These are phyloP conservation scores for Eulemur rubriventer DNA, from an alignment of 2,797 vertebrate species.

Conservation along the genomic window DNA sequence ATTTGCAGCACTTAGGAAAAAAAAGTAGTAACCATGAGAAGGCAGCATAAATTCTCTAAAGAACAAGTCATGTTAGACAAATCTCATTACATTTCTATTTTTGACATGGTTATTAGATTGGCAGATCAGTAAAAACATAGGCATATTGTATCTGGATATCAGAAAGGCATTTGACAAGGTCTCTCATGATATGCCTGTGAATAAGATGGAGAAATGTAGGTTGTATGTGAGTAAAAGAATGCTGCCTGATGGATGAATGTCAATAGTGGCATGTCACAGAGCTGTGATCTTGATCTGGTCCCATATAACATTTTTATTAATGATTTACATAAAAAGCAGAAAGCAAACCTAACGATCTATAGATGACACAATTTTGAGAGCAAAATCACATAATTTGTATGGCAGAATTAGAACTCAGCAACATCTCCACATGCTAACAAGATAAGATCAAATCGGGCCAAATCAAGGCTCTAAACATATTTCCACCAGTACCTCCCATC, in stretches of 20 bases:
- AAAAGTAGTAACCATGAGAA: slow-evolving; percentile 25
- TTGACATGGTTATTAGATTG: slow-evolving; percentile 28
- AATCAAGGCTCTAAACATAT: neutral
- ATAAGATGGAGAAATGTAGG: slow-evolving; percentile 1
- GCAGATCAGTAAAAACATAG: slow-evolving; percentile 15
- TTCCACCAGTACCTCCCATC: neutral
- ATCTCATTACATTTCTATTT: slow-evolving; percentile 39
- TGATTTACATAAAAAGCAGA: neutral
- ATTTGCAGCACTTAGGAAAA: slow-evolving; percentile 27
- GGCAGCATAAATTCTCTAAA: slow-evolving; percentile 27
- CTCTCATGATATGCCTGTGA: slow-evolving; percentile 1
- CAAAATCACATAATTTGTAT: neutral
- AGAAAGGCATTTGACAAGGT: slow-evolving; percentile 34
- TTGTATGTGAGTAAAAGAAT: neutral
- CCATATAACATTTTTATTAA: neutral
- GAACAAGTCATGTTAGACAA: slow-evolving; percentile 44
- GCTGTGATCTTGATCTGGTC: neutral
- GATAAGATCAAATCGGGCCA: slow-evolving; percentile 39
- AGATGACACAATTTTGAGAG: neutral
- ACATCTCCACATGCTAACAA: neutral
- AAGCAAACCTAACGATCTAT: neutral
- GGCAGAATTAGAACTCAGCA: slow-evolving; percentile 24
- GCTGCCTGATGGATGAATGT: neutral
- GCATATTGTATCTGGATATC: neutral
- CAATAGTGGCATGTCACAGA: neutral